Evolutionary conservation across 1,140 invertebrate species (phyloP).

Genomic region (Thaumatotibia leucotreta): DNA sequence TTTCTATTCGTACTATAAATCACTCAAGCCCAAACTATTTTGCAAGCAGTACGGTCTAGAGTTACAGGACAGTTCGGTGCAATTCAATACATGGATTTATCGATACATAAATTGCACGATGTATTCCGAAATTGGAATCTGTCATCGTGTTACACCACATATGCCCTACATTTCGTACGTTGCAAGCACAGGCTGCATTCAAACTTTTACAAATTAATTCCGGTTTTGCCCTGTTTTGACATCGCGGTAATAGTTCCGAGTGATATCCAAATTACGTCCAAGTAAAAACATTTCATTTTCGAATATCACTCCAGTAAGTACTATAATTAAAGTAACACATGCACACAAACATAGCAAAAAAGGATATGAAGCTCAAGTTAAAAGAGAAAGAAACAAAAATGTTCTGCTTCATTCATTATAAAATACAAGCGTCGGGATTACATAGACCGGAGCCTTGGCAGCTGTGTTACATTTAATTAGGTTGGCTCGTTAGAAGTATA

Average conservation of each 20-base stretch:
- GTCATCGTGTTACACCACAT: neutral
- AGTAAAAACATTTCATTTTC: no score
- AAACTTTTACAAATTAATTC: no score
- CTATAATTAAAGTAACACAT: neutral
- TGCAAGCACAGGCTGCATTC: neutral
- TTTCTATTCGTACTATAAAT: no score
- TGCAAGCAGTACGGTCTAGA: neutral
- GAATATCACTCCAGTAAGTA: no score
- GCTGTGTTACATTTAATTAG: neutral
- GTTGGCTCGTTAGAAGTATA: neutral
- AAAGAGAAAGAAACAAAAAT: neutral
- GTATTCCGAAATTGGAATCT: neutral
- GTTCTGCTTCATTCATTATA: neutral
- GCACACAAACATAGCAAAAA: neutral
- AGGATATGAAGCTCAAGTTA: neutral
- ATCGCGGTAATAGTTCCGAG: no score
- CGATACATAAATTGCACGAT: neutral
- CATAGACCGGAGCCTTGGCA: neutral
- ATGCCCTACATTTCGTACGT: neutral
- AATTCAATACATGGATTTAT: conserved; percentile 2
- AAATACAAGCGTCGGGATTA: conserved; percentile 3
- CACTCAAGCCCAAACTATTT: neutral
- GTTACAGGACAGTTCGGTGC: neutral
- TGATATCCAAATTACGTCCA: no score
- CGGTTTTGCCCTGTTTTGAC: no score